A percentile compares a stretch with the other conserved stretches of the same genome.
Evolutionary conservation across 1,140 invertebrate species (phyloP).

Genomic region (Phymastichus coffea): DNA sequence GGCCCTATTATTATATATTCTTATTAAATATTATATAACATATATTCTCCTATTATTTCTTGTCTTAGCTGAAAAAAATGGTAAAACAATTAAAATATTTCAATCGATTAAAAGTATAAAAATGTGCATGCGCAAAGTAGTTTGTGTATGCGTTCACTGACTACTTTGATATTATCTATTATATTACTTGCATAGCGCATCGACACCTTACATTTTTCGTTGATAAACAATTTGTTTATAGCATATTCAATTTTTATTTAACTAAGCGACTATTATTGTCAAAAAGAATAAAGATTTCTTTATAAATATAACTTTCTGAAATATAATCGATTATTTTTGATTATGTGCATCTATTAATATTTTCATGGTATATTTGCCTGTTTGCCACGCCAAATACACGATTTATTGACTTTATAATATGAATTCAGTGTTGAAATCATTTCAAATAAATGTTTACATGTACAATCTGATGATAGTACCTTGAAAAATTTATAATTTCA

Average conservation of each 20-base stretch:
- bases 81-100: conserved; percentile 8
- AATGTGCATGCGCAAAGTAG: conserved; percentile 27
- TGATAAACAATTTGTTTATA: conserved; percentile 1
- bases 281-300: too few species aligned
- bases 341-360: neutral
- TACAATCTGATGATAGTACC: too few species aligned
- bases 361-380: neutral
- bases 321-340: neutral
- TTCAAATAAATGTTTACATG: neutral
- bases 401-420: neutral
- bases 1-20: conserved; percentile 52
- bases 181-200: conserved; percentile 10
- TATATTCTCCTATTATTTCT: conserved; percentile 54
- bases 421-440: conserved; percentile 1
- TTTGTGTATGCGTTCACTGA: conserved; percentile 13
- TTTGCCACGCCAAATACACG: neutral
- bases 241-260: conserved; percentile 10
- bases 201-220: conserved; percentile 7
- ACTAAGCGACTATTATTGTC: neutral
- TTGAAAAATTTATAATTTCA: too few species aligned
- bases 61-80: conserved; percentile 41
- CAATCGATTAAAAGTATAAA: conserved; percentile 32
- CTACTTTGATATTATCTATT: conserved; percentile 19
- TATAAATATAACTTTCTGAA: neutral
- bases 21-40: conserved; percentile 54